Evolutionary conservation across 1,140 invertebrate species (phyloP), one percentile per base, ranked within the genome.

Genomic region (Cherax destructor): DNA sequence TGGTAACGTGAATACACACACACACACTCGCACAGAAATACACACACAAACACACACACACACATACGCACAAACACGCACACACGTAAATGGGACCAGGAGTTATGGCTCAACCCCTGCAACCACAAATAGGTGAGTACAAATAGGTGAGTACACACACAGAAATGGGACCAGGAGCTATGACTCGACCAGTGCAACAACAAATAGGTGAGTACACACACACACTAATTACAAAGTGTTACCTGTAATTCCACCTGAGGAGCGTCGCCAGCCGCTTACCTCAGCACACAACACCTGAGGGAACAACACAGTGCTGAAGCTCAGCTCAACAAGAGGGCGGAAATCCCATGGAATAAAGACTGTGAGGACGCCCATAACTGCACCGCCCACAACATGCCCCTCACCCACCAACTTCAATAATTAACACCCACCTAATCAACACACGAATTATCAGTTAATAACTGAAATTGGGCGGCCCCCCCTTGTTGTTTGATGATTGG

Each of bases 371-470:
- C 5, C 85, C 72, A 18, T 76, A 76, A 13, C 11, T 11, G 11
- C 74, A 78, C 9, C 52, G 9, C 74, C 3, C 49, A 21, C n/a
- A 30, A 11, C 61, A 30, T 56, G 4, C 65, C 61, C 50, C 13
- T 59, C 81, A 83, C 16, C 21, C 81, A 83, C 47, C 41, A 83
- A 9, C 10, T 30, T n/a, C 41, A 41, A 24, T 3, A 86, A 61
- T 86, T 30, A 78, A 78, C 85, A 78, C 84, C 41, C 85, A 86
- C 30, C 72, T 86, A 86, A 86, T 86, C 72, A 86, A 86, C 85
- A 78, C n/a, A 59, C 3, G 74, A 86, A 86, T 78, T 86, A 86
- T 78, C 85, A 59, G 50, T 86, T 86, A 86, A 86, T 86, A 52
- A 78, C 85, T 59, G 21, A 86, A 86, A 86, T 86, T 77, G 85